Base-by-base conservation (phyloP, 2,888 invertebrate species). In the Cryptocephalus primarius region DNA sequence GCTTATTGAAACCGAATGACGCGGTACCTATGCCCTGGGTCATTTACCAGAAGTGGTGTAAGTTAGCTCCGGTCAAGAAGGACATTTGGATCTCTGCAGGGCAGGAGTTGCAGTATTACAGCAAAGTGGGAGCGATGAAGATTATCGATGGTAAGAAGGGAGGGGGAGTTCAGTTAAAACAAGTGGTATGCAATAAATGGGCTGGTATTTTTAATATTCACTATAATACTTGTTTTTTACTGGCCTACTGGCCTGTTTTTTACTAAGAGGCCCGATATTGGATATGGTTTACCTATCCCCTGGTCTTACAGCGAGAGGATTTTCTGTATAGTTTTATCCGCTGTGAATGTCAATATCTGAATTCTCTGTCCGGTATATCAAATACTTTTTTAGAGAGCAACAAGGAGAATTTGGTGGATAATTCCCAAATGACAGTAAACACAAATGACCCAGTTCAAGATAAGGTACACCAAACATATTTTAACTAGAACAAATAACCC, bases 61-160 rank as follows among this genome's bases (percentile, higher is more conserved):
- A 85, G 60, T 80, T 89, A 77, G 80, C 85, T 0, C 80, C 82
- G 48, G 75, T 78, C 11, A 77, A 85, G 44, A 76, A 86, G 45
- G 82, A 83, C 41, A 78, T 84, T 0, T 89, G 89, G 89, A 80
- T 88, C 48, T 77, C 82, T 0, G 89, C 89, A 1, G 88, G 88
- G 1, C 76, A 80, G 57, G 82, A 82, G 54, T 82, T 88, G 56
- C 85, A 86, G 65, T 78, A 79, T 0, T 77, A 84, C 58, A 79
- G 80, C 39, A 80, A 80, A 66, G 76, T 80, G 60, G 75, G 77
- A 51, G 76, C 77, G 60, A 81, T 83, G 52, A 85, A 83, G 73
- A 77, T 82, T 66, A 78, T 78, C 50, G 73, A 75, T 6, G 22
- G 22, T 22, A 6, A 22, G 22, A 6, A 22, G n/a, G n/a, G n/a